Evolutionary conservation across 2,113 vertebrate species (phyloP), one percentile per base, ranked within the genome.

Genomic region (Leptobrachium ailaonicum): DNA sequence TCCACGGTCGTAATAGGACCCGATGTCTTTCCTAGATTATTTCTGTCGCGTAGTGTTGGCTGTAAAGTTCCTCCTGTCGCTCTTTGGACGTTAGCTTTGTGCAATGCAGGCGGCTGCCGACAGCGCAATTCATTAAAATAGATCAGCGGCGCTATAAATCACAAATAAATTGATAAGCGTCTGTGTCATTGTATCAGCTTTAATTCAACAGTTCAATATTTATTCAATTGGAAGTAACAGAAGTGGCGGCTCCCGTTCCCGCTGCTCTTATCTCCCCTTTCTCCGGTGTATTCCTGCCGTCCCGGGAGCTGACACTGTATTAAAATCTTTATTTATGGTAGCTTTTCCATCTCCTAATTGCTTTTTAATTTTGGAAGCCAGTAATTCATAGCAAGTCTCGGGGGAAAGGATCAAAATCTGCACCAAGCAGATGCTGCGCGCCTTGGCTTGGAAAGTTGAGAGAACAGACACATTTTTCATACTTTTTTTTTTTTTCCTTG

Each of bases 291-390:
- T 66, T 56, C 14, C 14, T 40, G 41, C 32, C 13, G 70, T 72
- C 70, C 14, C 8, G 10, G 77, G 71, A 56, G 71, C 71, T 80
- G 77, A 73, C 47, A 73, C 54, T 66, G 60, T 53, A 66, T 50
- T 66, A 69, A 66, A 80, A 80, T 73, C 71, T 80, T 80, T 73
- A 66, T 79, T 79, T 73, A 80, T 80, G 14, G 63, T 70, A 43
- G 63, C 54, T 32, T 73, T 80, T 80, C 64, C 47, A 40, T 73
- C 72, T 66, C 73, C 63, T 80, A 80, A 80, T 80, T 73, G 71
- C 77, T 73, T 80, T 73, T 80, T 80, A 80, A 80, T 80, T 80
- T 80, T 73, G 77, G 63, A 73, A 73, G 71, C 71, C 13, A 43
- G 77, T 80, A 67, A 80, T 73, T 80, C 70, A 73, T 80, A 44